phyloP scores from a whole-genome alignment of 2,888 invertebrate genomes.

The Deroplatys truncata region DNA sequence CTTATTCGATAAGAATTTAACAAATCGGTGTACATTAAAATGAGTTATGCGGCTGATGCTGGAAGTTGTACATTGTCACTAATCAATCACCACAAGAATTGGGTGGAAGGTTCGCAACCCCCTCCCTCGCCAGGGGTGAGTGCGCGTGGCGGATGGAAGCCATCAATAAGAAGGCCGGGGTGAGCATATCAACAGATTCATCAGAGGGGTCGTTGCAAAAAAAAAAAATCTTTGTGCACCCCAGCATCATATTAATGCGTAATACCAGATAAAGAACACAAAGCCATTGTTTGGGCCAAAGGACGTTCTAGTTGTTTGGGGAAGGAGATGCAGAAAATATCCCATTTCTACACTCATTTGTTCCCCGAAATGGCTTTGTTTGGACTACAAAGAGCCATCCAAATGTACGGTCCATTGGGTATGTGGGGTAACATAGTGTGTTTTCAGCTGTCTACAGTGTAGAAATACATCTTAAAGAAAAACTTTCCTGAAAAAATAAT shows the following conservation, averaged over 20 bases:
- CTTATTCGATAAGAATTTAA: conserved; percentile 16
- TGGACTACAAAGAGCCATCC: no score
- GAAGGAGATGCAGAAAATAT: not conserved
- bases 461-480: no score
- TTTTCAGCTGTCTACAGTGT: no score
- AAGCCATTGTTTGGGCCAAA: not conserved
- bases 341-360: not conserved
- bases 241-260: not conserved
- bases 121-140: not conserved
- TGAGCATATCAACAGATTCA: not conserved
- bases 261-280: not conserved
- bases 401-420: no score
- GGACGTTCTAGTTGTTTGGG: not conserved
- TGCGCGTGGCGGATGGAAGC: not conserved
- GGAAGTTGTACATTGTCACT: conserved; percentile 8
- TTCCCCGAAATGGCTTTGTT: not conserved
- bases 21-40: conserved; percentile 10
- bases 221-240: not conserved
- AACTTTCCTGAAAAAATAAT: no score
- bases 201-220: not conserved
- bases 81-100: conserved; percentile 10
- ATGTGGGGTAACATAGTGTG: no score
- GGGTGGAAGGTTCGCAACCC: not conserved
- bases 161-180: not conserved
- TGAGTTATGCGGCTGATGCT: conserved; percentile 8